Conservation (phyloP, 2,113 vertebrate species). For the Leptobrachium ailaonicum region DNA sequence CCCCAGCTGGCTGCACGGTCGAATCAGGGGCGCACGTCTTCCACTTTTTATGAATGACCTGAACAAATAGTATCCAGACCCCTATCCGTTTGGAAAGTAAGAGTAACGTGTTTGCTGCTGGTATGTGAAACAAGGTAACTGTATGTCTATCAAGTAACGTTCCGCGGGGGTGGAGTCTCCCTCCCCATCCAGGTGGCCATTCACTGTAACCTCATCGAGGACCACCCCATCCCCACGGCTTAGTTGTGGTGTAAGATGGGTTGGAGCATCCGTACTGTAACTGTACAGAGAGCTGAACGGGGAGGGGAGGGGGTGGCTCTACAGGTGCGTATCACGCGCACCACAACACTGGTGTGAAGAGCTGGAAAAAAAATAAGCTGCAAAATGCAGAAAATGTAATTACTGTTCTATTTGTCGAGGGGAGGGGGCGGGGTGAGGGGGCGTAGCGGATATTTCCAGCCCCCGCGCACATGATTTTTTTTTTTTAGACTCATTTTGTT, state of each 20-base stretch:
- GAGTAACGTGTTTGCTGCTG: background rate
- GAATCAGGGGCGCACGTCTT: too few species aligned
- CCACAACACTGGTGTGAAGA: background rate
- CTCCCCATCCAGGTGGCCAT: background rate
- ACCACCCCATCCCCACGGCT: background rate
- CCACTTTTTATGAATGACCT: too few species aligned
- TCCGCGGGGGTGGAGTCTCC: background rate
- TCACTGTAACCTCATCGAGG: background rate
- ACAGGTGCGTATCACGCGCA: background rate
- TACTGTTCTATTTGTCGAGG: too few species aligned
- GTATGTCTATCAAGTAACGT: too few species aligned
- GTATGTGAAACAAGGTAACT: background rate
- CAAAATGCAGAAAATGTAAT: too few species aligned
- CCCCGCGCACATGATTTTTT: background rate
- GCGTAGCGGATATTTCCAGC: too few species aligned
- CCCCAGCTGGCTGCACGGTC: too few species aligned
- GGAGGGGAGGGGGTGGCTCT: background rate
- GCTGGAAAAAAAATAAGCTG: background rate
- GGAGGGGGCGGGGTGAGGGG: too few species aligned
- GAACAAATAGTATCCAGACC: too few species aligned
- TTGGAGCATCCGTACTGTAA: background rate
- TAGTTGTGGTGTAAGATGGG: background rate
- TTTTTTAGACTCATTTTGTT: conserved; percentile 17
- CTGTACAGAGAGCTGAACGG: background rate
- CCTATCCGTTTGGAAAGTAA: background rate